A percentile compares a stretch with the other conserved stretches of the same genome.
Evolutionary conservation across 1,140 invertebrate genomes (phyloP).

Genomic region (Telenomus remus): DNA sequence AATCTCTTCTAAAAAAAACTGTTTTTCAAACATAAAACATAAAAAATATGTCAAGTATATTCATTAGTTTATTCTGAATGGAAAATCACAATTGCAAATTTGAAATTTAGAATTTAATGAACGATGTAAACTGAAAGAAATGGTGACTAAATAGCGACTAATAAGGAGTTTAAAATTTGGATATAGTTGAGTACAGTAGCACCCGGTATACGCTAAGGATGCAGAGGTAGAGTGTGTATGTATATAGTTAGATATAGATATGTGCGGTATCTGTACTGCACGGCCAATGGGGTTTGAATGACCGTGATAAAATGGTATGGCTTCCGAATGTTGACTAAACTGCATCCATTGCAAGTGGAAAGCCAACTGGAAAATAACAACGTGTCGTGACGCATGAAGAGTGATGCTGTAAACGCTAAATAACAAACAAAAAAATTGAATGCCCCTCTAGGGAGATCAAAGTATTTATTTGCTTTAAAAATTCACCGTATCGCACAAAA

Average conservation of each 20-base stretch:
- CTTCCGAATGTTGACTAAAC: constrained; percentile 76
- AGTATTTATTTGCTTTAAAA: constrained; percentile 43
- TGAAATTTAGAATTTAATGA: too few species aligned
- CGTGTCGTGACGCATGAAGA: constrained; percentile 64
- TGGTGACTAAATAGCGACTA: too few species aligned
- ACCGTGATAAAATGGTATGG: constrained; percentile 75
- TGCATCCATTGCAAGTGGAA: constrained; percentile 74
- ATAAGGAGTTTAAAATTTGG: constrained; percentile 42
- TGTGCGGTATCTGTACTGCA: constrained; percentile 74
- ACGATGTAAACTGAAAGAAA: too few species aligned
- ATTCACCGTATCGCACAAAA: constrained; percentile 14
- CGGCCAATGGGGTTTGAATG: constrained; percentile 76
- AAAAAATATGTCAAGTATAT: too few species aligned
- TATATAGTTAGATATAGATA: constrained; percentile 66
- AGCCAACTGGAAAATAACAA: constrained; percentile 75
- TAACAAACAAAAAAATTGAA: constrained; percentile 51
- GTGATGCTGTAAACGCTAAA: constrained; percentile 52
- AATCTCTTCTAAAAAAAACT: too few species aligned
- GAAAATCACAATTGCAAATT: too few species aligned
- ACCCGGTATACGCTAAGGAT: constrained; percentile 64
- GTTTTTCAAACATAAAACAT: too few species aligned
- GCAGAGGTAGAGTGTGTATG: constrained; percentile 47
- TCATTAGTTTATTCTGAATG: too few species aligned
- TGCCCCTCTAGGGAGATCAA: constrained; percentile 26
- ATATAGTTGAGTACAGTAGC: constrained; percentile 36